Base-by-base conservation (phyloP, 2,113 vertebrate genomes). In the Psilopsiagon aurifrons region DNA sequence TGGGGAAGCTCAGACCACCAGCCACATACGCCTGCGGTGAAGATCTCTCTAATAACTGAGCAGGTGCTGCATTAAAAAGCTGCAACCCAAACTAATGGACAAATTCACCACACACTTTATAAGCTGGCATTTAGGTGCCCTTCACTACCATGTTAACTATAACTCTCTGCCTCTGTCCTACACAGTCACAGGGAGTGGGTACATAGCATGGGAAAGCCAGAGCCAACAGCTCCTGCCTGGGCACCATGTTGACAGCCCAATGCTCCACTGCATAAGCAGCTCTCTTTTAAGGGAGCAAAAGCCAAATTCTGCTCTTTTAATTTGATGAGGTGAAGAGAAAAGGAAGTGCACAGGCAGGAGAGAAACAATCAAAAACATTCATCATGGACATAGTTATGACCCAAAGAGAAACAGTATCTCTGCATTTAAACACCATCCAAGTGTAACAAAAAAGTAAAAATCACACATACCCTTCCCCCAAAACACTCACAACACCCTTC, bases 321-420 rank as follows among this genome's bases (percentile, higher is more conserved):
- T 77, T 84, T 46, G 13, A 44, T 6, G 18, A 78, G 70, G 88
- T 41, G 74, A 92, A 68, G 66, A 89, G 66, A 71, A 83, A 46
- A 83, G 22, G 60, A 64, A 35, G 35, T 52, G n/a, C 57, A 69
- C 67, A 76, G 78, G 43, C 44, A 92, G 64, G 59, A 92, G 28
- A 89, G 52, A 73, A 91, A 75, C 51, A 71, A 44, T 51, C 43
- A 83, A 44, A 87, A 71, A 62, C 78, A 74, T 70, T 95, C 76
- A 70, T 59, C 77, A 43, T 0, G 0, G 71, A 82, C 63, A 85
- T 1, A 85, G 44, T 33, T 33, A 54, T 13, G 66, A 80, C 47
- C 60, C 75, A 81, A 86, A 91, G 43, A 91, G n/a, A 89, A 95
- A 94, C 93, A 97, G 97, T 97, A 98, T 96, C 96, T 97, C 95